Base-by-base conservation (phyloP, 2,888 invertebrate genomes). In the Xestia rhomboidea region DNA sequence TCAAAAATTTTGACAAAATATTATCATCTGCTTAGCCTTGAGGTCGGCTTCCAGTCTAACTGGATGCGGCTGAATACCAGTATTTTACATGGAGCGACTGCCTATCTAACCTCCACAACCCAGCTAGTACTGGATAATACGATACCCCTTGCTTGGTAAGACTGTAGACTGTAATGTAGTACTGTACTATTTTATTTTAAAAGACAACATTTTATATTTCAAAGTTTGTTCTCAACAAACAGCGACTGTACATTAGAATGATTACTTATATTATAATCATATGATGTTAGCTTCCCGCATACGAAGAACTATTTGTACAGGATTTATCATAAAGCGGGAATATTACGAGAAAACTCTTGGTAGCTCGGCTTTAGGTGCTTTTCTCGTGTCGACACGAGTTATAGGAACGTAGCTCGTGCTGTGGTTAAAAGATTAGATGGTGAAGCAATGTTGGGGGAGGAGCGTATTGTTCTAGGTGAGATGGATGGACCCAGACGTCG, bases 211-310 rank as follows among this genome's bases (percentile, higher is more conserved):
- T 77, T 57, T 46, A n/a, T 41, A 38, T 77, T 69, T 34, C 15
- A 62, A 66, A 49, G 3, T 67, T n/a, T 63, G 57, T 62, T 68
- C 38, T 75, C 2, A 38, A 49, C 11, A 38, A 60, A 57, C 24
- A 54, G 49, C 41, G n/a, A 51, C 68, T 51, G 68, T 41, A 71
- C 82, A 79, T 79, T 79, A 79, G 15, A 83, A 75, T 73, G 49
- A 77, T 77, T 81, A 77, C 68, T 60, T 83, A 74, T 41, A 41
- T 41, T 1, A 11, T 41, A 41, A 41, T 71, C 41, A 67, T 68
- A 64, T 51, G 34, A 67, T 13, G 46, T 60, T 64, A 30, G 46
- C 68, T 66, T 71, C 49, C 62, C 34, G 75, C 76, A 79, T 79
- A 79, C 51, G n/a, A 41, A 38, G 60, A n/a, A 41, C 46, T 66